Conservation (phyloP, 2,113 vertebrate genomes). For the Ciconia stormi region DNA sequence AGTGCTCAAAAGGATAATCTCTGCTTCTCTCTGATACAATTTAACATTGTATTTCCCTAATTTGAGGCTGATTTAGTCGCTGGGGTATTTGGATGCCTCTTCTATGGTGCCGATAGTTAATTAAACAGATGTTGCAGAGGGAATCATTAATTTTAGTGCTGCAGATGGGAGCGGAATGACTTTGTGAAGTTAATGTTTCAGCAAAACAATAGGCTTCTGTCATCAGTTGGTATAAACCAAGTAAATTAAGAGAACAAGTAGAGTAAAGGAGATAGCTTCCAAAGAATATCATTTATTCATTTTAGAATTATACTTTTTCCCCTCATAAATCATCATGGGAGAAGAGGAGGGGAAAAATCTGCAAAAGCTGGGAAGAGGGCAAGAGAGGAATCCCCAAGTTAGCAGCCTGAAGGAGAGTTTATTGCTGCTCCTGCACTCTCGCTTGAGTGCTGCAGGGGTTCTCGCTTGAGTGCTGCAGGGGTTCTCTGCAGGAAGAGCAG, state of each 20-base stretch:
- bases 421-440: rapidly evolving
- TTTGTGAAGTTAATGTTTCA: conserved; percentile 86
- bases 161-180: conserved; percentile 84
- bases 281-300: conserved; percentile 71
- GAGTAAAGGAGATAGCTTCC: conserved; percentile 63
- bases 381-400: not conserved
- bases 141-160: conserved; percentile 86
- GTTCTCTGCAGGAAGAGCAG: rapidly evolving
- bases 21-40: conserved; percentile 79
- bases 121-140: conserved; percentile 86
- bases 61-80: conserved; percentile 84
- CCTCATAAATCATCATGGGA: not conserved
- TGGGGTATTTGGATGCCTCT: conserved; percentile 81
- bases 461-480: rapidly evolving
- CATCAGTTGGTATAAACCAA: conserved; percentile 81
- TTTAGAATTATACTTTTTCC: conserved; percentile 46
- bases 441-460: rapidly evolving
- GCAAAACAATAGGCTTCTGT: conserved; percentile 85
- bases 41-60: conserved; percentile 81
- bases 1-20: conserved; percentile 77
- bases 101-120: conserved; percentile 83
- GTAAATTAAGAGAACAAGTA: conserved; percentile 82
- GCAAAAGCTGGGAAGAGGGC: not conserved
- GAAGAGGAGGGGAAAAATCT: not conserved
- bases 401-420: not conserved